These are phyloP conservation scores for Hystrix cristata DNA, from an alignment of 2,113 vertebrate species.

Conservation along the genomic window DNA sequence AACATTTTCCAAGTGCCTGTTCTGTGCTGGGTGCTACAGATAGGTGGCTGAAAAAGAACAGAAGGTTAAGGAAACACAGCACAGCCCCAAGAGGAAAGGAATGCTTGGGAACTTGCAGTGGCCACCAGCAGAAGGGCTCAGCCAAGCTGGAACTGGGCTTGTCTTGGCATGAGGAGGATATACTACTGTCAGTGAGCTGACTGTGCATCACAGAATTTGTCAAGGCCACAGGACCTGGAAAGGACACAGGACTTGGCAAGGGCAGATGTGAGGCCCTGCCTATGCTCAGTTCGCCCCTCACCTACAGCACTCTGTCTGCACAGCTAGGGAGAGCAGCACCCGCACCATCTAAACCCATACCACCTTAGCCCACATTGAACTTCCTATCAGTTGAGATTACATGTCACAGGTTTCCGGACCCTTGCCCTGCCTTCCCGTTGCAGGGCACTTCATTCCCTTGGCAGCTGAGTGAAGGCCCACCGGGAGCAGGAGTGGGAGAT, in stretches of 20 bases:
- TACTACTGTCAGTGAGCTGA: fast-evolving
- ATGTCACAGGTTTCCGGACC: background rate
- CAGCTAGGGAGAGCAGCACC: fast-evolving
- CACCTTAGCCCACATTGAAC: fast-evolving
- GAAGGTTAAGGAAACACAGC: background rate
- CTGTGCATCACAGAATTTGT: too few relatives aligned
- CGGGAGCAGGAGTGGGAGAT: background rate
- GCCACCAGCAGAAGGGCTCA: too few relatives aligned
- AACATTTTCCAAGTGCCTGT: fast-evolving
- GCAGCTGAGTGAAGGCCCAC: background rate
- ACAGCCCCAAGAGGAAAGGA: background rate
- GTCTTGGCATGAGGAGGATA: fast-evolving
- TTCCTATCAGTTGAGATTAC: background rate
- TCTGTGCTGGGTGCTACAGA: background rate
- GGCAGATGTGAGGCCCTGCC: background rate
- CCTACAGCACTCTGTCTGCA: background rate
- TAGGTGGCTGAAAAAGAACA: too few relatives aligned
- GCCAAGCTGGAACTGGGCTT: background rate
- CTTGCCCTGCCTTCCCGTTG: background rate
- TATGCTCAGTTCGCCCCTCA: background rate
- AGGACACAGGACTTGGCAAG: fast-evolving
- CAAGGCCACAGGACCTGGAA: fast-evolving
- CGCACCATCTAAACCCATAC: fast-evolving
- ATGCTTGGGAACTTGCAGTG: fast-evolving
- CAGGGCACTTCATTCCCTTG: fast-evolving